Conservation (phyloP, 2,113 vertebrate genomes). For the Setophaga coronata region DNA sequence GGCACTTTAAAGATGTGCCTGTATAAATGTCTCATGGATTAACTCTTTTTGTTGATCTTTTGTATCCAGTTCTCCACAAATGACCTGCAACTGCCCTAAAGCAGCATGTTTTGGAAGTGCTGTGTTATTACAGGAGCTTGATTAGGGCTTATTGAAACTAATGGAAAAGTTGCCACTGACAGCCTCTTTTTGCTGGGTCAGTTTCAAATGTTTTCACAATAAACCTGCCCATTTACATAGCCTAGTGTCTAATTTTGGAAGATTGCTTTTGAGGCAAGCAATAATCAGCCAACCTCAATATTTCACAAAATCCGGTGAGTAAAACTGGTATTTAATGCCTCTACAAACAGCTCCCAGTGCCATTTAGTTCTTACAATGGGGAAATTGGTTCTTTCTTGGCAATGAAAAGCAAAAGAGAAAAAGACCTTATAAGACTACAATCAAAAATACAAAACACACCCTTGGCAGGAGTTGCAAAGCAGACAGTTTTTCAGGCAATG, state of each 20-base stretch:
- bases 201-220: background rate
- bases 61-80: background rate
- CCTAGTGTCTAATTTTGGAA: background rate
- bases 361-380: background rate
- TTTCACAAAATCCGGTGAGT: background rate
- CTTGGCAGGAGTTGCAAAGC: background rate
- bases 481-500: slow-evolving; percentile 10
- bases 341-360: background rate
- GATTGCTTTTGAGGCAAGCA: background rate
- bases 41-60: background rate
- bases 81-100: background rate
- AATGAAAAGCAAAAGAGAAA: background rate
- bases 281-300: slow-evolving; percentile 18
- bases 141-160: background rate
- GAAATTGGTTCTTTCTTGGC: slow-evolving; percentile 9
- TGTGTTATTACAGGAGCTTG: background rate
- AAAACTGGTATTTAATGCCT: slow-evolving; percentile 1
- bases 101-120: background rate
- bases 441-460: slow-evolving; percentile 38
- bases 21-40: background rate
- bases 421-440: slow-evolving; percentile 2
- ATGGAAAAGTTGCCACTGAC: background rate
- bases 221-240: background rate
- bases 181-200: slow-evolving; percentile 1
- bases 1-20: background rate